Conservation (phyloP, 2,888 invertebrate species). For the Melinopterus prodromus region DNA sequence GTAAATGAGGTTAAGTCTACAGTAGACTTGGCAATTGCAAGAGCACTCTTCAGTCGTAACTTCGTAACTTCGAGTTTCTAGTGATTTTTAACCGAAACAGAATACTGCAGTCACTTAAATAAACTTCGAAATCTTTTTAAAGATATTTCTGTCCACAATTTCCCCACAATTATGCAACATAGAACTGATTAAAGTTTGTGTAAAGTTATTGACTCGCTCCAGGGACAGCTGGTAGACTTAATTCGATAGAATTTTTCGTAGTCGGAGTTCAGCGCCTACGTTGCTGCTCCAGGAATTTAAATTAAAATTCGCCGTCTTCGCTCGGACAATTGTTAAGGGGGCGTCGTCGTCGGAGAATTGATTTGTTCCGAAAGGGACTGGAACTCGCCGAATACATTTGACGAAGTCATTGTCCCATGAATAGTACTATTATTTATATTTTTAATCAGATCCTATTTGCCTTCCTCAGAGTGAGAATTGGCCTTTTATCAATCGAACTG, state of each 20-base stretch:
- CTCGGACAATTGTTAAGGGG: neutral
- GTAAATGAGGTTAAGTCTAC: too few relatives aligned
- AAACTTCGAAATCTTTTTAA: neutral
- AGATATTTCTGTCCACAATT: slow-evolving; percentile 4
- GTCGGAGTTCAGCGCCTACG: neutral
- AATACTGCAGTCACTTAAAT: neutral
- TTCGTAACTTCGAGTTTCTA: neutral
- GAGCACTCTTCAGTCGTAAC: neutral
- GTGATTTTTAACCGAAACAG: neutral
- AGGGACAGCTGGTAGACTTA: neutral
- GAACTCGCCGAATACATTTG: neutral
- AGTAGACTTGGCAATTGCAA: too few relatives aligned
- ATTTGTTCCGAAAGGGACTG: neutral
- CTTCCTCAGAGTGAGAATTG: neutral
- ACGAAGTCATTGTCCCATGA: neutral
- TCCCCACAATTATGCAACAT: neutral
- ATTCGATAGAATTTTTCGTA: neutral
- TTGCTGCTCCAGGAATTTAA: neutral
- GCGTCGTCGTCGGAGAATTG: neutral
- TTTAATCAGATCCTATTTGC: neutral
- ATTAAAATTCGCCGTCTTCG: neutral
- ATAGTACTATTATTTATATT: neutral
- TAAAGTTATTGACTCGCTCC: neutral
- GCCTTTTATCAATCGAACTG: too few relatives aligned
- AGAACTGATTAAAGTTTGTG: neutral